A percentile compares a stretch with the other conserved stretches of the same genome.
Conservation (phyloP, 2,797 vertebrate species). For the Lepidocolaptes lacrymiger region DNA sequence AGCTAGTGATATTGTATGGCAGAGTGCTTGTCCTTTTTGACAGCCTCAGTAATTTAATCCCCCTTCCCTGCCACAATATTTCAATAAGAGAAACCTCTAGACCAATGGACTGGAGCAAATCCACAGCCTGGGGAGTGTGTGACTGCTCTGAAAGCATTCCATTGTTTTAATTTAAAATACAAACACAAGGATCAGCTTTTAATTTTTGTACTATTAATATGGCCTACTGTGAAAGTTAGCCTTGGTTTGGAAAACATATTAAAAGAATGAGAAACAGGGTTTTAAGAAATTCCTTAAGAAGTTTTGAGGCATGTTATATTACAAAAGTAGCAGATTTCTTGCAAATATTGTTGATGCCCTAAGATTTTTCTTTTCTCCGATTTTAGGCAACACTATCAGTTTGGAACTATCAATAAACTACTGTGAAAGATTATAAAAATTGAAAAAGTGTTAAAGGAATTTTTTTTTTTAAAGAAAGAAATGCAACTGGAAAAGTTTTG, state of each 20-base stretch:
- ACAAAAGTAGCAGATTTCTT: background rate
- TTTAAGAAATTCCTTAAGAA: background rate
- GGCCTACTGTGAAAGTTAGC: background rate
- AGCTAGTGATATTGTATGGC: conserved; percentile 82
- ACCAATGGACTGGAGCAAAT: conserved; percentile 53
- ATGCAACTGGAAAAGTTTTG: background rate
- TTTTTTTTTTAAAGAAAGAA: background rate
- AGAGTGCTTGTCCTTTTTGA: conserved; percentile 84
- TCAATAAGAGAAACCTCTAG: conserved; percentile 59
- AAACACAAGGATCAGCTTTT: background rate
- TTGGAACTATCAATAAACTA: background rate
- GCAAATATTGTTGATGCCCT: background rate
- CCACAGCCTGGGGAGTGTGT: background rate
- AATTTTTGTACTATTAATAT: conserved; percentile 8
- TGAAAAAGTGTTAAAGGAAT: background rate
- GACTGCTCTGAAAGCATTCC: background rate
- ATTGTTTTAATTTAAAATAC: conserved; percentile 23
- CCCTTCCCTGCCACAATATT: conserved; percentile 71
- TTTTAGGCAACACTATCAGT: background rate
- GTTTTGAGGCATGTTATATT: background rate
- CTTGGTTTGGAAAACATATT: background rate
- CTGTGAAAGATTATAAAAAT: background rate
- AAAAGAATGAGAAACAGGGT: background rate
- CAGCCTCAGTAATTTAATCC: conserved; percentile 85
- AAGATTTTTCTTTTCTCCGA: too few species aligned